Evolutionary conservation across 2,888 invertebrate species (phyloP), one percentile per base, ranked within the genome.

Genomic region (Drosophila recens): DNA sequence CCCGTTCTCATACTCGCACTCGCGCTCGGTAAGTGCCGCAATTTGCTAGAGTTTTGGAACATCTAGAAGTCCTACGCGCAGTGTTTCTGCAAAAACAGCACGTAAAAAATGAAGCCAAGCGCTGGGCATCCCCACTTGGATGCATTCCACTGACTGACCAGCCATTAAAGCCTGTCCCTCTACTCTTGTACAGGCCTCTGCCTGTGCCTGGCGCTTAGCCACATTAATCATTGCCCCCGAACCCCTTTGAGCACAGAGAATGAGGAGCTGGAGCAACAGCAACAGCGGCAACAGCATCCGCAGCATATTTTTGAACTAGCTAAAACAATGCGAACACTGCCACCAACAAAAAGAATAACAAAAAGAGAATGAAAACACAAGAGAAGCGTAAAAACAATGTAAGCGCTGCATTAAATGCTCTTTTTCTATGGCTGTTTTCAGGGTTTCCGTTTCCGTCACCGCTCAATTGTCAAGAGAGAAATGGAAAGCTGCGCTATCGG

Each of bases 171-270:
- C 71, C 53, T 34, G 62, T 74, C 62, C 68, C 58, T 73, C 2
- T 36, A 4, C 71, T n/a, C 8, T 45, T 40, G 52, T 1, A 27
- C 52, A 40, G 30, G 54, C 33, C 53, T 15, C 11, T 20, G 20
- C 43, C 11, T 43, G 42, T 20, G 33, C 56, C 15, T 43, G 30
- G 33, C 38, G 17, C 38, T 23, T 58, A 57, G 65, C 43, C 77
- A 72, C 86, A 86, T 86, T 86, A 86, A 86, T 86, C 86, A 87
- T 85, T 80, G 75, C 27, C 27, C 6, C 1, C n/a, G 30, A 40
- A 30, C 17, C 33, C 48, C 46, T 3, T 36, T 23, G 0, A 15
- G 8, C 20, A 15, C 5, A 1, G 9, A 6, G 20, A 11, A 48
- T 10, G 20, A 57, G 45, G 11, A 49, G 10, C 5, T 15, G 5